These are phyloP conservation scores for Scolopax rusticola DNA, from an alignment of 2,797 vertebrate species.

Conservation along the genomic window DNA sequence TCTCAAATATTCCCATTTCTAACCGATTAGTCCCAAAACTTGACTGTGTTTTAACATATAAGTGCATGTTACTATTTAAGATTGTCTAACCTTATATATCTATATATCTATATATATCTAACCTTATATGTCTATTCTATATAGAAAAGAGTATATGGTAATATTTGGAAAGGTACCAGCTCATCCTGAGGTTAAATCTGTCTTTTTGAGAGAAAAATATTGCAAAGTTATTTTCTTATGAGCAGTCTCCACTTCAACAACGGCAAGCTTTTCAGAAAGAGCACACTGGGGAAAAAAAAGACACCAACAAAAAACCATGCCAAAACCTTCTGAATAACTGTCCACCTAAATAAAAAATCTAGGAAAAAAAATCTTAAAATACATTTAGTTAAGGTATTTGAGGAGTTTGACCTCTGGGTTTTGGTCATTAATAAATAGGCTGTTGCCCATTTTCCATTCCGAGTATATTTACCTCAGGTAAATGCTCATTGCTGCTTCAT, in stretches of 20 bases:
- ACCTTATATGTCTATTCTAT: no score
- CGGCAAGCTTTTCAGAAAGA: not conserved
- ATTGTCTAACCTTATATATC: not conserved
- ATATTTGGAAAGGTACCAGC: not conserved
- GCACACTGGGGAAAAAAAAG: no score
- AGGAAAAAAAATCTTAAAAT: not conserved
- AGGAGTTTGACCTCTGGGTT: not conserved
- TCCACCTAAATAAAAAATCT: not conserved
- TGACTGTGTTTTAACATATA: not conserved
- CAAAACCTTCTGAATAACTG: not conserved
- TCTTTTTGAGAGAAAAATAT: not conserved
- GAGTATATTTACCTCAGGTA: not conserved
- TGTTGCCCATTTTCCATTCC: not conserved
- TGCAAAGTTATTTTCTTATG: not conserved
- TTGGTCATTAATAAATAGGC: not conserved
- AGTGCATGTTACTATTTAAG: not conserved
- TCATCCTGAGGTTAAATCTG: not conserved
- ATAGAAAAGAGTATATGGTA: not conserved
- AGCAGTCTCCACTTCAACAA: not conserved
- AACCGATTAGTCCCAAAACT: not conserved
- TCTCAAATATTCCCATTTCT: not conserved
- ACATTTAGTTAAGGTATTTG: not conserved
- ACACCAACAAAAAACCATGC: no score
- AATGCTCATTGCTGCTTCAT: not conserved
- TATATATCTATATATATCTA: no score